These are phyloP conservation scores for Pyxicephalus adspersus DNA, from an alignment of 2,113 vertebrate genomes.

Conservation along the genomic window DNA sequence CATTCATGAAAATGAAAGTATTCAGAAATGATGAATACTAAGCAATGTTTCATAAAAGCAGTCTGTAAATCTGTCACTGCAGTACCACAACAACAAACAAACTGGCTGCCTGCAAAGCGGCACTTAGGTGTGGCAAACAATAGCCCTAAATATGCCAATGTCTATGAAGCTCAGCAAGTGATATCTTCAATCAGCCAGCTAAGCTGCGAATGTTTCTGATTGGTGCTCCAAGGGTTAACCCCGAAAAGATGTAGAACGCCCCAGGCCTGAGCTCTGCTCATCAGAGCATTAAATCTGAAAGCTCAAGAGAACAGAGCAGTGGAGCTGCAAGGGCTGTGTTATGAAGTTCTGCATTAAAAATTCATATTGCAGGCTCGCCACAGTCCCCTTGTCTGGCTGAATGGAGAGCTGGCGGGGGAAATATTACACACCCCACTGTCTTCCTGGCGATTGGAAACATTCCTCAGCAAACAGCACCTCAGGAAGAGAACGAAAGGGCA, in stretches of 20 bases:
- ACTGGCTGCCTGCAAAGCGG: not conserved
- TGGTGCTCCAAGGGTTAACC: conserved; percentile 73
- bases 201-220: conserved; percentile 22
- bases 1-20: not conserved
- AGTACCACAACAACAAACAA: not conserved
- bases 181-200: conserved; percentile 10
- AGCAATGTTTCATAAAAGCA: not conserved
- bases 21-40: not conserved
- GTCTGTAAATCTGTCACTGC: not conserved
- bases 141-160: not conserved
- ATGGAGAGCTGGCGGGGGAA: conserved; percentile 74
- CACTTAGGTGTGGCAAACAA: not conserved
- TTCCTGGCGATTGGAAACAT: conserved; percentile 80
- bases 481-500: conserved; percentile 75
- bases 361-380: conserved; percentile 85
- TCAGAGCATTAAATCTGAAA: conserved; percentile 80
- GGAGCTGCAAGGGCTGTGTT: conserved; percentile 75
- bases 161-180: conserved; percentile 10
- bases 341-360: conserved; percentile 93
- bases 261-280: conserved; percentile 75
- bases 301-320: conserved; percentile 77
- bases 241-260: conserved; percentile 66
- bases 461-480: conserved; percentile 78
- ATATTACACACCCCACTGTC: conserved; percentile 76
- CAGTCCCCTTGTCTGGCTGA: conserved; percentile 75